Base-by-base conservation (phyloP, 2,888 invertebrate genomes). In the Odiellus spinosus region DNA sequence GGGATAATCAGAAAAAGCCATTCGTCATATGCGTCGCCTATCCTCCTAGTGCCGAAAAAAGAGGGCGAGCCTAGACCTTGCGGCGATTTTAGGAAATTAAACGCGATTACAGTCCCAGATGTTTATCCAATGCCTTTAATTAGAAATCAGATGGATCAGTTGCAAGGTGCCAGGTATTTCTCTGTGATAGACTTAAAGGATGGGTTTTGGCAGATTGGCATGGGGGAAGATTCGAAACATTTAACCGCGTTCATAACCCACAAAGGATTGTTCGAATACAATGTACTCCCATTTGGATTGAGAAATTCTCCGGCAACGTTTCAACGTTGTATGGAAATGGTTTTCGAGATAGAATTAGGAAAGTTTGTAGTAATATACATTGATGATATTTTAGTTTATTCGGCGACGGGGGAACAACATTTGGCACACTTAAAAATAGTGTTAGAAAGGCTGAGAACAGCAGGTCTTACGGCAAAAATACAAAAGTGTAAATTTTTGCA, bases 211-310 rank as follows among this genome's bases (percentile, higher is more conserved):
- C n/a, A n/a, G n/a, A n/a, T n/a, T n/a, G n/a, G n/a, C n/a, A n/a
- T n/a, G n/a, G n/a, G n/a, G n/a, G n/a, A n/a, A n/a, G n/a, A n/a
- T n/a, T n/a, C n/a, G n/a, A n/a, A n/a, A n/a, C n/a, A n/a, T n/a
- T n/a, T n/a, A 20, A 59, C 58, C 0, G 57, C 57, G 1, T 61
- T 61, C 42, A 44, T 50, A 0, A 49, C 47, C 1, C 51, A 51
- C 2, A 14, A 48, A 6, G 56, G 57, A 1, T 46, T 53, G 2
- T 60, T 50, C 40, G 51, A 61, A 45, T 62, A 57, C 36, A 51
- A 46, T 11, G 52, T 55, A 2, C 55, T 60, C 52, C 57, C 57
- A 2, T 59, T 60, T 46, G 59, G 59, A 0, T 42, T 61, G 2
- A 41, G 45, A 2, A 57, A 58, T 44, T 56, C 57, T 1, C 53